Evolutionary conservation across 2,797 vertebrate genomes (phyloP), one percentile per base, ranked within the genome.

Genomic region (Neosilurus mollespiculum): DNA sequence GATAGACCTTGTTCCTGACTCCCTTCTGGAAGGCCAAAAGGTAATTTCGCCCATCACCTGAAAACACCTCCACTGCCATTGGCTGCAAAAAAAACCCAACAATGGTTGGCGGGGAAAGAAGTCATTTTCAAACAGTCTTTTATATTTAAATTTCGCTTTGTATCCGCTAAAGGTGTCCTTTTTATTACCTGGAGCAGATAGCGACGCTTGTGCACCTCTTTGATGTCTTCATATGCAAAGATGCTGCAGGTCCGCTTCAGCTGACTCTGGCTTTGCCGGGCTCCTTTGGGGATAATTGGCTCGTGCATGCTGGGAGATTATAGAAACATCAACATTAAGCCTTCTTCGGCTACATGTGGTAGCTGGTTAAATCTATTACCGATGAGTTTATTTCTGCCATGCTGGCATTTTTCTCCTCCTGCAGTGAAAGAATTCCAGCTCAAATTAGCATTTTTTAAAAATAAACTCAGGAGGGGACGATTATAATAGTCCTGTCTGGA

Each of bases 1-100:
- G 98, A 91, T 99, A 99, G 85, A 99, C 98, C 95, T 99, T 99
- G 93, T 99, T 99, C 86, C 98, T 94, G 78, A 99, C 95, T 75
- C 98, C 98, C 89, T 99, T 99, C 90, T 98, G 97, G 92, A 99
- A 99, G 83, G 97, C 96, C 58, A 99, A 89, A 89, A 99, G 92
- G 89, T 99, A 99, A 93, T 99, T 99, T 77, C 98, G 94, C 65
- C 98, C 98, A 0, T 99, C 98, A 30, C 96, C 97, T 34, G 98
- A 99, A 93, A 99, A 99, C 80, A 99, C 98, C 92, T 99, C 98
- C 79, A 97, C 94, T 24, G 98, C 98, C 92, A 99, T 99, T 43
- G 98, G 98, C 97, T 99, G 90, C 84, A 92, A 86, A 61, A 51
- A 64, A 56, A 34, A 66, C 34, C n/a, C n/a, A 43, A 51, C 9